phyloP scores from a whole-genome alignment of 2,888 invertebrate species.

The Odontothrips loti region DNA sequence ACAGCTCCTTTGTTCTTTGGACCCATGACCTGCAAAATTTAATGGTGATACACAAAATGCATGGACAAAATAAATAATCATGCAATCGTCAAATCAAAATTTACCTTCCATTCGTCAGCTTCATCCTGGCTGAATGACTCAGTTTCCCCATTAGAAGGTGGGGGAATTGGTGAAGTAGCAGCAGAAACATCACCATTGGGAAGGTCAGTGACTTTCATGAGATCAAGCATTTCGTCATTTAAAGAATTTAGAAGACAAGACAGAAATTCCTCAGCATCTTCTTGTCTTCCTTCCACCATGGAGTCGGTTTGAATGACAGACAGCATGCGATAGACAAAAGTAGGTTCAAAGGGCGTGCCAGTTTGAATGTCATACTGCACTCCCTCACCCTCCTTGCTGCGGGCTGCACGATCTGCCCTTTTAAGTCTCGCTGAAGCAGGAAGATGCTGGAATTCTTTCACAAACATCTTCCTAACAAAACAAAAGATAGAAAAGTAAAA shows the following conservation, averaged over 20 bases:
- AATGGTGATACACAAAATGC: conserved; percentile 30
- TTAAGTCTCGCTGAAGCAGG: conserved; percentile 46
- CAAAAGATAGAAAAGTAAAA: conserved; percentile 22
- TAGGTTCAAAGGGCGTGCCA: conserved; percentile 86
- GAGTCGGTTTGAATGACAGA: conserved; percentile 69
- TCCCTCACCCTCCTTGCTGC: conserved; percentile 28
- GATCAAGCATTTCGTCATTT: conserved; percentile 92
- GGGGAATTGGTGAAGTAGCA: conserved; percentile 35
- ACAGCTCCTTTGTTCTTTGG: conserved; percentile 80
- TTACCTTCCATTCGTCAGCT: conserved; percentile 49
- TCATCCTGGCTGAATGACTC: conserved; percentile 41
- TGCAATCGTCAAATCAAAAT: neutral
- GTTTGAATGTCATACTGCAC: conserved; percentile 47
- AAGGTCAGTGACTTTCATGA: neutral
- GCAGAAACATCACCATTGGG: conserved; percentile 30
- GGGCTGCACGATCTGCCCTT: conserved; percentile 33
- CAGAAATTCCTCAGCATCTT: conserved; percentile 96
- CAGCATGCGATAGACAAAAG: conserved; percentile 77
- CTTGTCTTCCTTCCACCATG: conserved; percentile 84
- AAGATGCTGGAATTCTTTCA: conserved; percentile 70
- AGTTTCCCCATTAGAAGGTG: conserved; percentile 40
- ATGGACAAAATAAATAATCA: conserved; percentile 34
- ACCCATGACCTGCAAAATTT: conserved; percentile 65
- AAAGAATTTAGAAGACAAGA: conserved; percentile 88
- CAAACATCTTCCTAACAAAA: conserved; percentile 65